Percentiles rank a stretch among this genome's conserved stretches.
Conservation (phyloP, 2,888 invertebrate species). For the Tribolium freemani region DNA sequence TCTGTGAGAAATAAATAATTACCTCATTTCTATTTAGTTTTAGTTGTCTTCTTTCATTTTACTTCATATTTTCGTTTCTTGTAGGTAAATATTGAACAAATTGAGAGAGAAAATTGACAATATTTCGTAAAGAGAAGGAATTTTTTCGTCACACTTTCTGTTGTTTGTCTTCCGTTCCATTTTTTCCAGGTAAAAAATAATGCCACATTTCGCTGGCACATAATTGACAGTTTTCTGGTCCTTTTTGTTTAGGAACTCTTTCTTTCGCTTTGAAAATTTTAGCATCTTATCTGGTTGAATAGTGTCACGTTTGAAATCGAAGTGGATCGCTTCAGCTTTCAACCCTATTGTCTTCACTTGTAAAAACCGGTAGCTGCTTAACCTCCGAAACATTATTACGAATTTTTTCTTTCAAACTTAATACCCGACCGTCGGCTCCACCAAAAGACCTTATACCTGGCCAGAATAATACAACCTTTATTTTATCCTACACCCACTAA, state of each 20-base stretch:
- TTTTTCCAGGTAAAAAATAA: too few relatives aligned
- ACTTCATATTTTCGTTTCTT: too few relatives aligned
- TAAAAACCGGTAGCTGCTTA: conserved; percentile 39
- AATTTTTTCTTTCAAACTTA: conserved; percentile 30
- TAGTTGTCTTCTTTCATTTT: too few relatives aligned
- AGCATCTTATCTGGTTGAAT: conserved; percentile 13
- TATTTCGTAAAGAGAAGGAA: too few relatives aligned
- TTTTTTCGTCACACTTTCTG: too few relatives aligned
- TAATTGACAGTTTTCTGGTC: background rate
- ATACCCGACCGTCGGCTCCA: conserved; percentile 31
- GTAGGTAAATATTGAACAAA: too few relatives aligned
- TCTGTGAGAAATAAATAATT: too few relatives aligned
- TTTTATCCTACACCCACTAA: conserved; percentile 59
- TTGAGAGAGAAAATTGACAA: too few relatives aligned
- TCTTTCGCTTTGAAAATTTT: conserved; percentile 5
- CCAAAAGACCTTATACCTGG: conserved; percentile 49
- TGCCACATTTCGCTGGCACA: too few relatives aligned
- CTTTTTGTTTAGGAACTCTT: conserved; percentile 5
- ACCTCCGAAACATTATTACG: conserved; percentile 29
- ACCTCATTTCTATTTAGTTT: too few relatives aligned
- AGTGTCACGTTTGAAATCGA: conserved; percentile 30
- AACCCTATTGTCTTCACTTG: conserved; percentile 31
- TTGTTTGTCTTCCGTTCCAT: too few relatives aligned
- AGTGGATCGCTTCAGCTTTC: conserved; percentile 26
- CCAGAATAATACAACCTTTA: conserved; percentile 50